phyloP scores from a whole-genome alignment of 1,140 invertebrate genomes.

The Eriocheir sinensis region DNA sequence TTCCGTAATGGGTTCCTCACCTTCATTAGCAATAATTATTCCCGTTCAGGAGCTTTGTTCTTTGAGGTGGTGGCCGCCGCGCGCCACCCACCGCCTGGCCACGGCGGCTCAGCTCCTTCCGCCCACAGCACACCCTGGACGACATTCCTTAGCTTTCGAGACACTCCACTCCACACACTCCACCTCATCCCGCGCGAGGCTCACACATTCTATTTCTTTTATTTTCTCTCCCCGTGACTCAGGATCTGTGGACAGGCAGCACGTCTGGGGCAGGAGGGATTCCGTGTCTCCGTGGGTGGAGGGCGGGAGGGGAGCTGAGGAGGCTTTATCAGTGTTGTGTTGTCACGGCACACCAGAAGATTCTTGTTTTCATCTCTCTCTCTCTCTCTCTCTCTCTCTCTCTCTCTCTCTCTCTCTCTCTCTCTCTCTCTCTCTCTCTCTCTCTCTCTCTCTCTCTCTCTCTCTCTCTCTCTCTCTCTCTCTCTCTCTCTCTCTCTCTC shows the following conservation, averaged over 20 bases:
- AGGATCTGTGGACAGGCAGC: constrained; percentile 7
- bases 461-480: background rate
- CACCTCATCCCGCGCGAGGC: background rate
- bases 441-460: background rate
- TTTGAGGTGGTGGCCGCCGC: background rate
- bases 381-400: background rate
- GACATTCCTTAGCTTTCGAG: background rate
- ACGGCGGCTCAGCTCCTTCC: background rate
- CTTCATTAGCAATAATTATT: constrained; percentile 26
- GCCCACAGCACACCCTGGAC: background rate
- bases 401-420: too few species aligned
- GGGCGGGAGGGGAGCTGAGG: background rate
- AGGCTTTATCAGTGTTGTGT: background rate
- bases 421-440: too few species aligned
- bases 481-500: too few species aligned
- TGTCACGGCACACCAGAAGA: background rate
- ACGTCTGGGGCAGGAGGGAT: too few species aligned
- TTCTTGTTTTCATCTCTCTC: constrained; percentile 6
- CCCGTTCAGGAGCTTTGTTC: constrained; percentile 9
- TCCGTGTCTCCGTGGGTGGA: background rate
- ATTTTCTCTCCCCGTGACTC: background rate
- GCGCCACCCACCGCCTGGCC: background rate
- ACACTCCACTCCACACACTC: background rate
- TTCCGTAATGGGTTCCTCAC: background rate
- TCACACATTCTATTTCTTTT: background rate